Percentiles rank a stretch among this genome's conserved stretches.
Evolutionary conservation across 2,888 invertebrate genomes (phyloP).

Genomic region (Euphydryas editha): DNA sequence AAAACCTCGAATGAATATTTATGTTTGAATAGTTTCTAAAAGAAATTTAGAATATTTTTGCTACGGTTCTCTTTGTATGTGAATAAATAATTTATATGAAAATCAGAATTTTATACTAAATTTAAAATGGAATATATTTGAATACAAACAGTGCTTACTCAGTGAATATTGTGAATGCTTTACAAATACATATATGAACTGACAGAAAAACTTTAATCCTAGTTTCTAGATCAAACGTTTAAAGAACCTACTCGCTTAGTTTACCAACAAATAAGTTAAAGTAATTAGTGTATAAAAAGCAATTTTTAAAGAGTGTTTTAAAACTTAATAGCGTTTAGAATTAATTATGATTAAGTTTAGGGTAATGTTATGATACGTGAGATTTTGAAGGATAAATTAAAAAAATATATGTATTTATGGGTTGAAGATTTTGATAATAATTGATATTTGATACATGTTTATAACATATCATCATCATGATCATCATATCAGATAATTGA

Average conservation of each 20-base stretch:
- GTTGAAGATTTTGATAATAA: no score
- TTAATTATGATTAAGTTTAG: no score
- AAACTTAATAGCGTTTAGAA: not conserved
- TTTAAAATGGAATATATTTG: not conserved
- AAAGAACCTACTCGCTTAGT: not conserved
- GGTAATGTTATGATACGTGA: no score
- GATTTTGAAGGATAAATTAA: no score
- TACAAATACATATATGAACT: slow-evolving; percentile 16
- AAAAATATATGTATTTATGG: no score
- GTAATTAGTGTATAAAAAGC: not conserved
- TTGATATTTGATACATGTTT: no score
- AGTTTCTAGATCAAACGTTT: slow-evolving; percentile 25
- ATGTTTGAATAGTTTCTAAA: no score
- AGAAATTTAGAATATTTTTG: no score
- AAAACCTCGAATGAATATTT: no score
- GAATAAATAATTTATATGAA: not conserved
- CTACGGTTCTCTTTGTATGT: no score
- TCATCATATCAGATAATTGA: no score
- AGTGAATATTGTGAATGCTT: slow-evolving; percentile 2
- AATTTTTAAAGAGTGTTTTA: not conserved
- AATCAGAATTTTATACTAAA: not conserved
- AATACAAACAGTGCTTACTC: not conserved
- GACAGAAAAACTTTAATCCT: slow-evolving; percentile 5
- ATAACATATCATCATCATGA: no score
- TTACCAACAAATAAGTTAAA: not conserved